phyloP scores from a whole-genome alignment of 2,888 invertebrate genomes.

The Drosophila mimetica region DNA sequence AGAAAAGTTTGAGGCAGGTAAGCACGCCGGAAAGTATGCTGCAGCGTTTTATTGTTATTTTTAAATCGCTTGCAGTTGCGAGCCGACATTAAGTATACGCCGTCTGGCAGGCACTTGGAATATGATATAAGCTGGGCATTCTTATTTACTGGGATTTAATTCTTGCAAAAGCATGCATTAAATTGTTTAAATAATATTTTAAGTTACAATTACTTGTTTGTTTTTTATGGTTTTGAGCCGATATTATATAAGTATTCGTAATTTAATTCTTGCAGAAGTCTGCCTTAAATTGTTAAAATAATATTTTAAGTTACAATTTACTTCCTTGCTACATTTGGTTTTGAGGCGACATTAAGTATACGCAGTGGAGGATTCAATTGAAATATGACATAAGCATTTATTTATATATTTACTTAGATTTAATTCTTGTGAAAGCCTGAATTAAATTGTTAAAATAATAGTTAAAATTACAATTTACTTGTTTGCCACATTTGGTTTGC shows the following conservation, averaged over 20 bases:
- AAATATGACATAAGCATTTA: background rate
- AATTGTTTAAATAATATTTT: background rate
- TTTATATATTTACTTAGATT: background rate
- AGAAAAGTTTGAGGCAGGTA: conserved; percentile 42
- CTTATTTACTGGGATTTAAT: background rate
- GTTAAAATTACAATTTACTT: background rate
- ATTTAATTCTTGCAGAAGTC: too few relatives aligned
- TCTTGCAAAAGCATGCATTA: background rate
- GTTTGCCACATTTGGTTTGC: background rate
- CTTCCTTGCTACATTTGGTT: too few relatives aligned
- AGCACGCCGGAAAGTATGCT: conserved; percentile 50
- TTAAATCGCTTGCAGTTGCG: background rate
- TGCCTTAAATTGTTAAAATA: too few relatives aligned
- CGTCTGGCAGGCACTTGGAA: conserved; percentile 3
- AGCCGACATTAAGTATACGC: conserved; percentile 18
- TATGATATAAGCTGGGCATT: background rate
- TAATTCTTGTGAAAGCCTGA: background rate
- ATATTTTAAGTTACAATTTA: too few relatives aligned
- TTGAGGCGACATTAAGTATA: conserved; percentile 13
- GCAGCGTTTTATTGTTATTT: conserved; percentile 18
- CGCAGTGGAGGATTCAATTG: conserved; percentile 1
- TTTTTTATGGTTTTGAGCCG: too few relatives aligned
- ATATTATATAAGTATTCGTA: too few relatives aligned
- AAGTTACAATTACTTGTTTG: background rate
- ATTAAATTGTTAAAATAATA: background rate